A percentile compares a stretch with the other conserved stretches of the same genome.
These are phyloP conservation scores for Galerucella pusilla DNA, from an alignment of 2,888 invertebrate genomes.

Conservation along the genomic window DNA sequence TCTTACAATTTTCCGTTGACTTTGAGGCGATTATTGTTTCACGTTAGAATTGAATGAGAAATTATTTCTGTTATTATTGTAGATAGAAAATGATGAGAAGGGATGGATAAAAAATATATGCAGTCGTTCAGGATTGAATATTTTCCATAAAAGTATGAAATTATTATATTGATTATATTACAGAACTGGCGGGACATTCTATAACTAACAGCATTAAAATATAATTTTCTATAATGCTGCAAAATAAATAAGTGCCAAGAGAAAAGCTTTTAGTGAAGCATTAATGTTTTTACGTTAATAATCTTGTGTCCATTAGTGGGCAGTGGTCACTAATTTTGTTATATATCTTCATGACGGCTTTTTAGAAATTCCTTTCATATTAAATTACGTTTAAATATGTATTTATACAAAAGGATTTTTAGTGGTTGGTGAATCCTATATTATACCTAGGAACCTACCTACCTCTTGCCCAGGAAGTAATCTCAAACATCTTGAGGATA, in stretches of 20 bases:
- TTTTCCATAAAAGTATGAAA: neutral
- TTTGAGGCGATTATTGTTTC: no score
- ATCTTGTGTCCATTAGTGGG: conserved; percentile 41
- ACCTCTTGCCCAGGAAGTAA: neutral
- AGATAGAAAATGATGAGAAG: no score
- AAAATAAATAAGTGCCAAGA: conserved; percentile 27
- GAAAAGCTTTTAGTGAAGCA: conserved; percentile 43
- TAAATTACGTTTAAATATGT: conserved; percentile 28
- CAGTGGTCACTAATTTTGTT: conserved; percentile 40
- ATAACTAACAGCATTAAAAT: neutral
- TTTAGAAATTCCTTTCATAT: conserved; percentile 40
- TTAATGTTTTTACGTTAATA: conserved; percentile 42
- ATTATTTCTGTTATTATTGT: no score
- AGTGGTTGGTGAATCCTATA: conserved; percentile 23
- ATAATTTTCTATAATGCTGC: conserved; percentile 16
- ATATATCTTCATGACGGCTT: conserved; percentile 38
- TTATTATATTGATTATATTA: neutral
- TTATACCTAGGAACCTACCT: no score
- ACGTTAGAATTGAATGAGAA: no score
- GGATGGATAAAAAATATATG: no score
- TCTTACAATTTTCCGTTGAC: no score
- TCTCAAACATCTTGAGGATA: neutral
- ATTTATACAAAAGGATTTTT: conserved; percentile 34
- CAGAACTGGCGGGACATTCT: neutral
- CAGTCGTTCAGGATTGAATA: no score